Evolutionary conservation across 2,888 invertebrate genomes (phyloP).

Genomic region (Pteria penguin): DNA sequence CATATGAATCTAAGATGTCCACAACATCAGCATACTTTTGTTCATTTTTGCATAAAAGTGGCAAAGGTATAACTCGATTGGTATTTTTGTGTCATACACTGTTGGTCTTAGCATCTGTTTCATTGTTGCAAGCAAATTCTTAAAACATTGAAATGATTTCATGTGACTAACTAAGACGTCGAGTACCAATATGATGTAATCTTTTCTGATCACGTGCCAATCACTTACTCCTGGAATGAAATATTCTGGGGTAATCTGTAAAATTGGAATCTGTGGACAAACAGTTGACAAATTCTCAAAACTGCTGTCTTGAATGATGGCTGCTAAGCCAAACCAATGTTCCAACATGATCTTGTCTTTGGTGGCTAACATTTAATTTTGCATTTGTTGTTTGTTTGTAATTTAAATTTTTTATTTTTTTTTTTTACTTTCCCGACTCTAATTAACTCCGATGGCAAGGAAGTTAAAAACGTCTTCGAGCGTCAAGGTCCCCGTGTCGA

Average conservation of each 20-base stretch:
- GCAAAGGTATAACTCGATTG: slow-evolving; percentile 35
- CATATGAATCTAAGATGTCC: slow-evolving; percentile 45
- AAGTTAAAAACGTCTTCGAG: too few relatives aligned
- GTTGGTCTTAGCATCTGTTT: too few relatives aligned
- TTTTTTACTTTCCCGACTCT: too few relatives aligned
- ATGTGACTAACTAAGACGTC: not conserved
- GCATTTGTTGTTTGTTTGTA: too few relatives aligned
- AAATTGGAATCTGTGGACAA: not conserved
- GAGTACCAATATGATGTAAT: not conserved
- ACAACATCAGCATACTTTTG: slow-evolving; percentile 45
- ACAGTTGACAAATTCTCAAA: not conserved
- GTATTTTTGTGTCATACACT: not conserved
- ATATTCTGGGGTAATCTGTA: not conserved
- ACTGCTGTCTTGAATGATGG: slow-evolving; percentile 1
- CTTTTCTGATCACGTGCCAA: not conserved
- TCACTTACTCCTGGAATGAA: not conserved
- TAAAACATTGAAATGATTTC: not conserved
- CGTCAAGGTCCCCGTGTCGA: too few relatives aligned
- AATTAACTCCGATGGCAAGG: too few relatives aligned
- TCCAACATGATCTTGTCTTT: slow-evolving; percentile 13
- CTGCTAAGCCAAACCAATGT: slow-evolving; percentile 34
- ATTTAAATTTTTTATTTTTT: too few relatives aligned
- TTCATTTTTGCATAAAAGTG: slow-evolving; percentile 44
- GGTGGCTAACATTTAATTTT: not conserved
- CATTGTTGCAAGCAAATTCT: not conserved